Evolutionary conservation across 2,113 vertebrate species (phyloP), one percentile per base, ranked within the genome.

Genomic region (Arothron firmamentum): DNA sequence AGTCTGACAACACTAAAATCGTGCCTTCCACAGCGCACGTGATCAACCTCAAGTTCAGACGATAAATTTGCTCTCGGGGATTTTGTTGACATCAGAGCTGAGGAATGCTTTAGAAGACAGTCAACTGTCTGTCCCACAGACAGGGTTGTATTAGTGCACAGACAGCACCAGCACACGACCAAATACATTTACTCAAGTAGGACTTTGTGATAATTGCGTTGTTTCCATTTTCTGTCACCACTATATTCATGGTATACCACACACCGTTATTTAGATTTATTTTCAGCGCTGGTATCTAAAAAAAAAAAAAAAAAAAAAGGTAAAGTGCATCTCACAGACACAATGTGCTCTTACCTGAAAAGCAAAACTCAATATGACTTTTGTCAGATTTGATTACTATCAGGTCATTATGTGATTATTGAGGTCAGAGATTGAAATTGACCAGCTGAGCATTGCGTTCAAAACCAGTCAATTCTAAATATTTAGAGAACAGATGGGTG

Each of bases 1-100:
- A 78, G 64, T 54, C 53, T 53, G 49, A 48, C 20, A 28, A 55
- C 50, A 63, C 66, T 55, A 51, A 75, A 52, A 65, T 66, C 59
- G 58, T 64, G 69, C 25, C 19, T 2, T 59, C 67, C 68, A 56
- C 58, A 61, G 51, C 56, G 68, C 72, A 43, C 65, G 69, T 73
- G 80, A 79, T 70, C 77, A 82, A 79, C 79, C 82, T 83, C 67
- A 56, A 59, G 68, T 77, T 59, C 78, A 81, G 82, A 82, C 84
- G 81, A 79, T 77, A 83, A 79, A 82, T 74, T 67, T 48, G 65
- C 75, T 42, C 58, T 52, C 65, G 79, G 81, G 77, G 72, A 34
- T 60, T 58, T 28, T 34, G 52, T 28, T 88, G 84, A 88, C 81
- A 85, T 85, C 82, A 87, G 18, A 19, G 62, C 64, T 10, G 56